Evolutionary conservation across 2,113 vertebrate species (phyloP).

Genomic region (Corydoras maculifer): DNA sequence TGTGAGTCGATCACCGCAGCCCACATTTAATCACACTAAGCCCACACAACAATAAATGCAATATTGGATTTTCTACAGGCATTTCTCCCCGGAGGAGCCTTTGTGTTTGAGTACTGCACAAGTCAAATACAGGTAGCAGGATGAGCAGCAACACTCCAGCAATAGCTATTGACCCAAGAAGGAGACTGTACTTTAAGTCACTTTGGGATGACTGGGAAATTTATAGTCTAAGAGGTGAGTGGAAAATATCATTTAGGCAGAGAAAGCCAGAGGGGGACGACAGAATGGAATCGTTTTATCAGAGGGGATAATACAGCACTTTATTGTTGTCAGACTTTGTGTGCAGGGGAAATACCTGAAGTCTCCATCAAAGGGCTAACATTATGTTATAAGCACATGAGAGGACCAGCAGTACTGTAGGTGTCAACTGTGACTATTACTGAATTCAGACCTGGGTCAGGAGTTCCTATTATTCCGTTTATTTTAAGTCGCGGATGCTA

Average conservation of each 20-base stretch:
- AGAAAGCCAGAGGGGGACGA: neutral
- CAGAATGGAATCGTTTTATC: neutral
- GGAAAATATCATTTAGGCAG: neutral
- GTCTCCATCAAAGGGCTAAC: neutral
- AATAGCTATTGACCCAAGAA: conserved; percentile 35
- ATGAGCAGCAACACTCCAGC: conserved; percentile 15
- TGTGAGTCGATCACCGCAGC: conserved; percentile 23
- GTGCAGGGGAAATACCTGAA: neutral
- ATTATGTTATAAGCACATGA: no score
- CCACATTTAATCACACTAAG: conserved; percentile 38
- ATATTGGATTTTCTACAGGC: conserved; percentile 44
- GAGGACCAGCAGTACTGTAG: no score
- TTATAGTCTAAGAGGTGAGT: conserved; percentile 16
- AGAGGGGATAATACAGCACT: neutral
- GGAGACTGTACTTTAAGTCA: conserved; percentile 21
- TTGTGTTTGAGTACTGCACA: conserved; percentile 30
- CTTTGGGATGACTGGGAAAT: conserved; percentile 16
- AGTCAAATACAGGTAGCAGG: conserved; percentile 34
- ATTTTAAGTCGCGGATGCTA: no score
- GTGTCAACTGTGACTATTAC: no score
- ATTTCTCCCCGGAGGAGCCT: conserved; percentile 34
- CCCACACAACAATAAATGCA: conserved; percentile 44
- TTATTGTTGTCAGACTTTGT: neutral
- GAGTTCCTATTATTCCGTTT: no score
- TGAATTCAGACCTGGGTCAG: no score